Percentiles rank a stretch among this genome's conserved stretches.
phyloP scores from a whole-genome alignment of 1,140 invertebrate genomes.

The Nixonia krombeini region DNA sequence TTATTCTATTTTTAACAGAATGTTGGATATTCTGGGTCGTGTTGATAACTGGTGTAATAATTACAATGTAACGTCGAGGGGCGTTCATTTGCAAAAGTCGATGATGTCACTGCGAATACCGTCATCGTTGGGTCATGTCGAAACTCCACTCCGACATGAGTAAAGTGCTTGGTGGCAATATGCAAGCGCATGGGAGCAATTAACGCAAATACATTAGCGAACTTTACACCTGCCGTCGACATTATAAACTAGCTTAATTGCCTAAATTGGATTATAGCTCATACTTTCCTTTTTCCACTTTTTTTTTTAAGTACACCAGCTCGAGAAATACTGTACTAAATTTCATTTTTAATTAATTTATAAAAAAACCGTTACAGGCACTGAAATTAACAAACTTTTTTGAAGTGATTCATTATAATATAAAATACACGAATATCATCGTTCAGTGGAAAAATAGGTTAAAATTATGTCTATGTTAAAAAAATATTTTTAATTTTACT shows the following conservation, averaged over 20 bases:
- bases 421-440: no score
- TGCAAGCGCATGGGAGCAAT: conserved; percentile 19
- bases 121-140: conserved; percentile 5
- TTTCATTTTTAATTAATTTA: no score
- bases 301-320: no score
- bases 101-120: conserved; percentile 2
- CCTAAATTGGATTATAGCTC: conserved; percentile 20
- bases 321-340: background rate
- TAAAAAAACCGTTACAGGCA: no score
- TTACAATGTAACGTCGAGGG: conserved; percentile 5
- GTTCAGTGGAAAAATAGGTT: no score
- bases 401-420: no score
- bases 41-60: conserved; percentile 5
- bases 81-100: conserved; percentile 13
- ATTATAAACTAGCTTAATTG: conserved; percentile 30
- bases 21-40: background rate
- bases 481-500: no score
- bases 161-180: conserved; percentile 1
- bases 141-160: background rate
- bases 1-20: background rate
- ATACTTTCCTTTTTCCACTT: conserved; percentile 9
- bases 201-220: conserved; percentile 30
- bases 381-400: no score
- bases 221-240: conserved; percentile 35
- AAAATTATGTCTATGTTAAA: no score